These are phyloP conservation scores for Dromiciops gliroides DNA, from an alignment of 2,113 vertebrate genomes.

Conservation along the genomic window DNA sequence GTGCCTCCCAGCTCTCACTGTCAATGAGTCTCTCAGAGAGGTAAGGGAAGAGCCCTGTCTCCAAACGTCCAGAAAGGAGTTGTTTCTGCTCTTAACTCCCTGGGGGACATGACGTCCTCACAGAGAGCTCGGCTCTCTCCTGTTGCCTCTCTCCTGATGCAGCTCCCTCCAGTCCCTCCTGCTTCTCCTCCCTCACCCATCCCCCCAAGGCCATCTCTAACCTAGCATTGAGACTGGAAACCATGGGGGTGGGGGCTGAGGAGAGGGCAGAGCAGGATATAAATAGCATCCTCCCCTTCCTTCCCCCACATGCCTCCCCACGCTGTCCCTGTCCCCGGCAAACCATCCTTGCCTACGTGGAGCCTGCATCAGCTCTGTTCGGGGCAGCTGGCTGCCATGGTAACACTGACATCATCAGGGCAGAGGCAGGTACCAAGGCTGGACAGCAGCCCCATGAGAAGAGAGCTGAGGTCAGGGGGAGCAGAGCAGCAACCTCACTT, in stretches of 20 bases:
- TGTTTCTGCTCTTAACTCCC: not conserved
- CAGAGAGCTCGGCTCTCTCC: not conserved
- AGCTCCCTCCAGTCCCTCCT: not conserved
- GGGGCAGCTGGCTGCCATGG: constrained; percentile 84
- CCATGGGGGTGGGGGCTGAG: not conserved
- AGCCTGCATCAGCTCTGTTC: constrained; percentile 83
- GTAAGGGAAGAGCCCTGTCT: not conserved
- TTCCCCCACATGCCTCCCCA: constrained; percentile 52
- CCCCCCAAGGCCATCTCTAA: not conserved
- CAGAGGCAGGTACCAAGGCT: constrained; percentile 68
- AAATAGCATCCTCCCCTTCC: constrained; percentile 80
- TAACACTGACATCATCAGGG: constrained; percentile 85
- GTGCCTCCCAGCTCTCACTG: not conserved
- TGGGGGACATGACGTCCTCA: not conserved
- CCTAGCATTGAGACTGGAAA: not conserved
- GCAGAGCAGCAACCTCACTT: not conserved
- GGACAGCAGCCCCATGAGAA: not conserved
- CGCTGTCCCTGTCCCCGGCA: not conserved
- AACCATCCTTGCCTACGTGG: constrained; percentile 77
- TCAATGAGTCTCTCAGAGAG: not conserved
- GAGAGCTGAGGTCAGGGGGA: not conserved
- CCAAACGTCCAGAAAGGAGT: not conserved
- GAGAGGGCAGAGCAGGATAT: constrained; percentile 16
- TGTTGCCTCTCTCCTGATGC: not conserved
- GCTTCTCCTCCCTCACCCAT: not conserved